These are phyloP conservation scores for Oscheius sp. DNA, from an alignment of 2,888 invertebrate genomes.

Conservation along the genomic window DNA sequence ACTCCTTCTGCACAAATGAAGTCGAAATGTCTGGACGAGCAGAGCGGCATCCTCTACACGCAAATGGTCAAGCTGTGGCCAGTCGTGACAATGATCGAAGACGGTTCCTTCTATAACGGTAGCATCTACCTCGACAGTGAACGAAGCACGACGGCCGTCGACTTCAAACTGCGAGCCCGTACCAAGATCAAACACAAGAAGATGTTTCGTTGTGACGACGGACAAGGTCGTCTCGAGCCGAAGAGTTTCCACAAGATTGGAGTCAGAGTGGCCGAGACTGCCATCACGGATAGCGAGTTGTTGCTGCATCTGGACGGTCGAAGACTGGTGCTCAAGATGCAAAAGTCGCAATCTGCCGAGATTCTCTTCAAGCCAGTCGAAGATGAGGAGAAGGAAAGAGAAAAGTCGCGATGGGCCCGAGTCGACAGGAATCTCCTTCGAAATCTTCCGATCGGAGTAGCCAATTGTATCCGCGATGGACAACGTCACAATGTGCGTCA, in stretches of 20 bases:
- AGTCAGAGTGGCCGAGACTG: not conserved
- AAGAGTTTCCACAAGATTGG: not conserved
- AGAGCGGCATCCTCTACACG: not conserved
- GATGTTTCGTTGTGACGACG: not conserved
- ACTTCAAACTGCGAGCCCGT: not conserved
- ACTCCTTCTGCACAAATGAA: too few relatives aligned
- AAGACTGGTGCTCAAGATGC: not conserved
- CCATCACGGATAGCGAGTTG: not conserved
- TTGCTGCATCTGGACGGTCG: not conserved
- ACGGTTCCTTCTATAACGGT: not conserved
- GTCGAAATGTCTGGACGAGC: not conserved
- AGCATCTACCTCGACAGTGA: not conserved
- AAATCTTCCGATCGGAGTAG: constrained; percentile 7
- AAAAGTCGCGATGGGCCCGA: not conserved
- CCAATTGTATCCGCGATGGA: not conserved
- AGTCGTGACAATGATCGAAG: not conserved
- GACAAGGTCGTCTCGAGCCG: not conserved
- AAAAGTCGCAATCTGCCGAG: not conserved
- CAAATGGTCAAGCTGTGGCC: not conserved
- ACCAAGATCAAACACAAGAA: not conserved
- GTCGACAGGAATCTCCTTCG: not conserved
- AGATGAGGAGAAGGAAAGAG: not conserved
- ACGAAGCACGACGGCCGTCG: not conserved
- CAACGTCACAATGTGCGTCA: constrained; percentile 5
- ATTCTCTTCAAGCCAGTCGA: not conserved